Base-by-base conservation (phyloP, 2,888 invertebrate species). In the Heteromurus nitidus region DNA sequence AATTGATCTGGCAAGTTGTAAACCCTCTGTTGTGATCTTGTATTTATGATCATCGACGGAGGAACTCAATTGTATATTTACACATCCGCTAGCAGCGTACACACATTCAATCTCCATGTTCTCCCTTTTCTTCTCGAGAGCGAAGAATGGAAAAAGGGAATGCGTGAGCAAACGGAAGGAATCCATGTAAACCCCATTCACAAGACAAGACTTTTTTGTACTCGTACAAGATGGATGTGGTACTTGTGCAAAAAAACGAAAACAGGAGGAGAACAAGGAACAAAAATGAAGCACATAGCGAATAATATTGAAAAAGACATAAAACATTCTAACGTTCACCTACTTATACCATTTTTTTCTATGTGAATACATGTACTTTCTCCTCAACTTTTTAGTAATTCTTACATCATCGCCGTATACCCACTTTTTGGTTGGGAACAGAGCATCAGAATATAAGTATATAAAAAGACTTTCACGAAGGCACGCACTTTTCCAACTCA, bases 131-230 rank as follows among this genome's bases (percentile, higher is more conserved):
- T 53, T 30, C n/a, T 26, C 44, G 24, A 36, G 20, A 47, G 30
- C 28, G n/a, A 1, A 24, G 30, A 20, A 58, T 30, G 62, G 36
- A 64, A 36, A 75, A 60, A 60, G 2, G 65, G 69, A 79, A 70
- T 79, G 79, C 58, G 70, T 72, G 65, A 72, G 72, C 72, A 65
- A 62, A 72, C 72, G 64, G 72, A 72, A 70, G 58, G 79, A 70
- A 79, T 72, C 11, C 72, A 47, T 79, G 72, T 72, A 72, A 60
- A 72, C 72, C 72, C 65, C 79, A 72, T 79, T 79, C 72, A 70
- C 64, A 50, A 79, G 22, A 50, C 31, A 20, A 50, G 36, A 50
- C n/a, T 13, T 18, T 13, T n/a, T 13, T 50, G 31, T 53, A 18
- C 11, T 65, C 44, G 7, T 2, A 20, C 53, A 30, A 65, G 60